Evolutionary conservation across 2,797 vertebrate species (phyloP), one percentile per base, ranked within the genome.

Genomic region (Zenarchopterus dispar): DNA sequence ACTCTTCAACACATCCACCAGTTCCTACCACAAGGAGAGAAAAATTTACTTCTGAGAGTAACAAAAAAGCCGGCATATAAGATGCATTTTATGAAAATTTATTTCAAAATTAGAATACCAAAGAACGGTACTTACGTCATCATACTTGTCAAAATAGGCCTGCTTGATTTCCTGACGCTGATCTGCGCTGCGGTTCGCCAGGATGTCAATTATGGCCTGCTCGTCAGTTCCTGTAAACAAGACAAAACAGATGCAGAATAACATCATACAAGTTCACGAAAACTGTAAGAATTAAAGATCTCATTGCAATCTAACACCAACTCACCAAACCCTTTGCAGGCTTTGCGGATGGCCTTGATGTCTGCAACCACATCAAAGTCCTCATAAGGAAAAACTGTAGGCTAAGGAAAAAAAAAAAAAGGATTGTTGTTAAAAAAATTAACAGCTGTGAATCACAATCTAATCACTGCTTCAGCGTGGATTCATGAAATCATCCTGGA

Each of bases 251-350:
- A 78, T 8, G 6, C 10, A 54, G 1, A 1, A 2, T 1, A 16
- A 1, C 8, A 4, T 22, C 15, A 16, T 4, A 15, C 33, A 10
- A 36, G 33, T 36, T 36, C 11, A 10, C 13, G 9, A 36, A 36
- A 36, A 36, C 31, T 33, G 1, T 36, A 10, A 13, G 11, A 36
- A 10, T 36, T 13, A 36, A 39, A 39, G 36, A 39, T 39, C 1
- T 39, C 36, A 39, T 39, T 39, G 36, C 11, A 36, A 36, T 36
- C 36, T 5, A 4, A 39, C 28, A 28, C 28, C 13, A 66, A 64
- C 93, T 84, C 54, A 94, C 93, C 93, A 0, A 94, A 56, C 0
- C 93, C 93, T 89, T 94, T 94, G 84, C 93, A 94, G 77, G 93
- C 93, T 85, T 94, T 94, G 23, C 92, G 93, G 62, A 94, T 94